These are phyloP conservation scores for Acrocephalus kingi DNA, from an alignment of 2,113 vertebrate genomes.

Conservation along the genomic window DNA sequence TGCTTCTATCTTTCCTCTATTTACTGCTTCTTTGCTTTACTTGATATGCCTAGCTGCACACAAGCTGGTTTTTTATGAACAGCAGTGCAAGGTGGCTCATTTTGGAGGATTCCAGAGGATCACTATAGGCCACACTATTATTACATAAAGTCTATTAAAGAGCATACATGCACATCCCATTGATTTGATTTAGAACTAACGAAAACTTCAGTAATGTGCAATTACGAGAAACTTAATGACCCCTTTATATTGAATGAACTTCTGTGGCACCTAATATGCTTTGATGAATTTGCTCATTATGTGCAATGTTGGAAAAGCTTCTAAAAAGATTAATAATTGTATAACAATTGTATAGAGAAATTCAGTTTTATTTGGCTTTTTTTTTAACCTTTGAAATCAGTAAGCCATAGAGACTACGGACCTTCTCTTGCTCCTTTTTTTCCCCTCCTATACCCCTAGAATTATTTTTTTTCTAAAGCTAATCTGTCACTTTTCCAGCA, in stretches of 20 bases:
- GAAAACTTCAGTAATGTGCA: constrained; percentile 60
- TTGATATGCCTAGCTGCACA: not conserved
- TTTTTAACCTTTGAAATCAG: constrained; percentile 1
- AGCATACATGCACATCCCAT: constrained; percentile 13
- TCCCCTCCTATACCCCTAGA: not conserved
- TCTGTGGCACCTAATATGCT: constrained; percentile 58
- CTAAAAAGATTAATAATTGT: constrained; percentile 68
- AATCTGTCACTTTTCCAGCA: not conserved
- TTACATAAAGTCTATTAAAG: constrained; percentile 60
- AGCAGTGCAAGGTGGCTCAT: not conserved
- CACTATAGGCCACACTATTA: not conserved
- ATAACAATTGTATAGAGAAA: constrained; percentile 55
- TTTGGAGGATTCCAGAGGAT: constrained; percentile 11
- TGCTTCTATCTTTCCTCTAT: not conserved
- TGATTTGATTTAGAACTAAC: constrained; percentile 66
- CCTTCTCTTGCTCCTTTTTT: not conserved
- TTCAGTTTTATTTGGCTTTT: constrained; percentile 12
- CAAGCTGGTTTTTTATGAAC: not conserved
- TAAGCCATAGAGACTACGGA: not conserved
- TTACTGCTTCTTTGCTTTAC: constrained; percentile 1
- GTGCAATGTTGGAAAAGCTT: constrained; percentile 27
- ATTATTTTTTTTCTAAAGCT: not conserved
- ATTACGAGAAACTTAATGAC: constrained; percentile 69
- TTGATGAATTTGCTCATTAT: constrained; percentile 76
- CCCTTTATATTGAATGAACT: constrained; percentile 41